A percentile compares a stretch with the other conserved stretches of the same genome.
Evolutionary conservation across 1,140 invertebrate species (phyloP).

Genomic region (Megalopta genalis): DNA sequence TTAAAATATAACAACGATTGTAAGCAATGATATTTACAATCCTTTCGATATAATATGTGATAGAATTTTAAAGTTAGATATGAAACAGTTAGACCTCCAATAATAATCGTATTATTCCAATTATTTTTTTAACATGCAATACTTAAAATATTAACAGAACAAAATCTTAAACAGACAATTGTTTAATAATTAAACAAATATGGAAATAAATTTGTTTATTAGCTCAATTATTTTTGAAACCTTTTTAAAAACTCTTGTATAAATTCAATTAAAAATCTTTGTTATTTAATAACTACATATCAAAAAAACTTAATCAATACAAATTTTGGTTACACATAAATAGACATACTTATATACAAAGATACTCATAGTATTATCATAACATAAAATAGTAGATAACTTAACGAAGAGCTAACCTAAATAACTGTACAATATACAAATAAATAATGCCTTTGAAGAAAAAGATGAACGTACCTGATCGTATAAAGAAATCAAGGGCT

Average conservation of each 20-base stretch:
- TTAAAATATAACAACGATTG: neutral
- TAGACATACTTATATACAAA: neutral
- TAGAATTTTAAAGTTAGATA: neutral
- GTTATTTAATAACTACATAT: neutral
- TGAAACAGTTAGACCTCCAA: neutral
- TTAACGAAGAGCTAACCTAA: neutral
- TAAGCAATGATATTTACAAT: neutral
- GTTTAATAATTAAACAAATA: neutral
- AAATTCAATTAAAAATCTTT: neutral
- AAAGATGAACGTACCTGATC: constrained; percentile 35
- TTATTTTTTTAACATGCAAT: neutral
- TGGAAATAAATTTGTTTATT: neutral
- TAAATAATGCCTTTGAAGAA: constrained; percentile 16
- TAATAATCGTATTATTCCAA: neutral
- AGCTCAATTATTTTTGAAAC: constrained; percentile 1
- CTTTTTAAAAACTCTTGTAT: neutral
- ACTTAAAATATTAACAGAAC: neutral
- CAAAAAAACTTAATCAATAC: neutral
- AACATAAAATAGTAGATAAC: neutral
- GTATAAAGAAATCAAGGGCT: constrained; percentile 1
- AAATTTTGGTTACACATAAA: neutral
- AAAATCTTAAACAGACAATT: too few species aligned
- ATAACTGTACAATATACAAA: neutral
- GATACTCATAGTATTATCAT: neutral
- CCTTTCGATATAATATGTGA: neutral